Evolutionary conservation across 1,140 invertebrate genomes (phyloP).

Genomic region (Ceratina japonica): DNA sequence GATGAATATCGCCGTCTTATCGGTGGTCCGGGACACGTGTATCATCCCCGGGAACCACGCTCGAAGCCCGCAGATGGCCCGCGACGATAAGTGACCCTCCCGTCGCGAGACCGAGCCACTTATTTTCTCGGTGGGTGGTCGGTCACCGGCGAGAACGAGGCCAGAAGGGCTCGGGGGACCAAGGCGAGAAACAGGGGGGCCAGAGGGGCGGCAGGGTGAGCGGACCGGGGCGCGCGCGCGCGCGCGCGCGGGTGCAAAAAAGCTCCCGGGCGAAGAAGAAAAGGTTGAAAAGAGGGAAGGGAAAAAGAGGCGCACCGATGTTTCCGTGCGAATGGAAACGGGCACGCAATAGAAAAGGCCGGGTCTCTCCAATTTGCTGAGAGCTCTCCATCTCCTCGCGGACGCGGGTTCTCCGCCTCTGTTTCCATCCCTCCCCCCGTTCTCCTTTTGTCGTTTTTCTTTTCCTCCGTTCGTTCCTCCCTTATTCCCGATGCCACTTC

Average conservation of each 20-base stretch:
- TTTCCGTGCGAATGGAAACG: conserved; percentile 51
- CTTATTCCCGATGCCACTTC: conserved; percentile 8
- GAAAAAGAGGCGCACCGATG: conserved; percentile 41
- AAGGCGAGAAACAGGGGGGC: background rate
- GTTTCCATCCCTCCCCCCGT: background rate
- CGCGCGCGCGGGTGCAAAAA: background rate
- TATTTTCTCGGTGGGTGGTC: conserved; percentile 20
- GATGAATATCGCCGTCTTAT: conserved; percentile 37
- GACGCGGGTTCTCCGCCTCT: conserved; percentile 22
- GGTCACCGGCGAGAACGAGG: conserved; percentile 26
- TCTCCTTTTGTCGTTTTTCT: background rate
- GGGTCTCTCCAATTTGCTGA: conserved; percentile 57
- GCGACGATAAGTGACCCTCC: conserved; percentile 41
- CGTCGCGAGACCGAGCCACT: conserved; percentile 35
- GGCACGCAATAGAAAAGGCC: conserved; percentile 47
- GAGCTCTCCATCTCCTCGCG: conserved; percentile 34
- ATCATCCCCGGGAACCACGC: conserved; percentile 12
- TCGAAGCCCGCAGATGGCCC: conserved; percentile 26
- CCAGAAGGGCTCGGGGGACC: background rate
- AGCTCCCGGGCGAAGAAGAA: background rate
- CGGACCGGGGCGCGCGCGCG: background rate
- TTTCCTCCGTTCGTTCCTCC: conserved; percentile 8
- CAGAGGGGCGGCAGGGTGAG: background rate
- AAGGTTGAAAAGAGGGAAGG: conserved; percentile 29
- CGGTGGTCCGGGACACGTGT: conserved; percentile 10